These are phyloP conservation scores for Microchrysa polita DNA, from an alignment of 2,888 invertebrate genomes.

Conservation along the genomic window DNA sequence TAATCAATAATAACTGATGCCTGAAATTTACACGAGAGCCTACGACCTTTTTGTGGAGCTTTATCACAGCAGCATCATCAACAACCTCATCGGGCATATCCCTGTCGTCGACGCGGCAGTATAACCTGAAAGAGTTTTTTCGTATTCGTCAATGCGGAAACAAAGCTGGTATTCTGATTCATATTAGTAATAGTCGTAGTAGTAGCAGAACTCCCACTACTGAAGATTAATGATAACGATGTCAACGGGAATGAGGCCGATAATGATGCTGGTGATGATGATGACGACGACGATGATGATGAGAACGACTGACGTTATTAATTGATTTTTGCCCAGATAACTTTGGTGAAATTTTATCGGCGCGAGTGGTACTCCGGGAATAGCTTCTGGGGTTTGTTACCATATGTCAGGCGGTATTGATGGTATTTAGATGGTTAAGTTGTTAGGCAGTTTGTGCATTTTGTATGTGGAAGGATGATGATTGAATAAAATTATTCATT, in stretches of 20 bases:
- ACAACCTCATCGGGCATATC: not conserved
- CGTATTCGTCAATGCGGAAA: not conserved
- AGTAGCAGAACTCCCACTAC: not conserved
- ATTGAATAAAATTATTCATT: too few species aligned
- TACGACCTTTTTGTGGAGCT: not conserved
- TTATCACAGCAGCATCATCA: not conserved
- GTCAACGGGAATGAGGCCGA: not conserved
- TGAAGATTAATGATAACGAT: constrained; percentile 5
- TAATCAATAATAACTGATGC: constrained; percentile 34
- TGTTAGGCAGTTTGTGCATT: too few species aligned
- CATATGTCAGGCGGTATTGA: too few species aligned
- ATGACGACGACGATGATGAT: not conserved
- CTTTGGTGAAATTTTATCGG: too few species aligned
- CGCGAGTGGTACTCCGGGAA: too few species aligned
- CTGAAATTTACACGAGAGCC: constrained; percentile 24
- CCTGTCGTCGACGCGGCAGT: not conserved
- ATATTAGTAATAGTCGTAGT: too few species aligned
- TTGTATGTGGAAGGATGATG: too few species aligned
- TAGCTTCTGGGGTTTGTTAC: too few species aligned
- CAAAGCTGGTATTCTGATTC: not conserved
- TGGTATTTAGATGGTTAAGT: too few species aligned
- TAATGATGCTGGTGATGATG: not conserved
- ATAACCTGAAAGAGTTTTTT: not conserved
- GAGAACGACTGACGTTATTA: not conserved
- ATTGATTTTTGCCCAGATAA: not conserved